Evolutionary conservation across 2,797 vertebrate species (phyloP).

Genomic region (Pteronotus mesoamericanus): DNA sequence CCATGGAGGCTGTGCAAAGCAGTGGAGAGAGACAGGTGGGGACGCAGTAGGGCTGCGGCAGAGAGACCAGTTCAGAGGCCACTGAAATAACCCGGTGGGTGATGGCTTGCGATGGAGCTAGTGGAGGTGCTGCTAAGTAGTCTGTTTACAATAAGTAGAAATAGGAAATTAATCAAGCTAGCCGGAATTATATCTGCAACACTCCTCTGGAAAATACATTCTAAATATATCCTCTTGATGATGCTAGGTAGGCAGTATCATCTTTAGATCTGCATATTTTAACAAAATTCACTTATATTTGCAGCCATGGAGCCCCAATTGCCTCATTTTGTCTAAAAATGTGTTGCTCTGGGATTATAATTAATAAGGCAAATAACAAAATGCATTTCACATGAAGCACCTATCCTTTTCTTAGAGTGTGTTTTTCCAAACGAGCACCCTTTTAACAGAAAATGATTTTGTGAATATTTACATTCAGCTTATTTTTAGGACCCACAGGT

Average conservation of each 20-base stretch:
- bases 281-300: background rate
- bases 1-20: background rate
- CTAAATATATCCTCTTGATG: background rate
- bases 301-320: background rate
- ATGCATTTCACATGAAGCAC: background rate
- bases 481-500: constrained; percentile 21
- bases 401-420: background rate
- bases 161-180: background rate
- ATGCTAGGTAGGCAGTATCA: background rate
- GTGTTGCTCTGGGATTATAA: background rate
- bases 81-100: background rate
- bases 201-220: background rate
- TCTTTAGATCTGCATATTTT: background rate
- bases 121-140: background rate
- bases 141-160: background rate
- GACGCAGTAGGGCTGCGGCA: background rate
- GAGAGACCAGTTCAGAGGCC: background rate
- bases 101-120: accelerated
- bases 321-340: constrained; percentile 2
- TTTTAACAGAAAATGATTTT: constrained; percentile 34
- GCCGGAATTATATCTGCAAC: background rate
- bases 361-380: constrained; percentile 12
- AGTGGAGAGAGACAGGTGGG: background rate
- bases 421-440: background rate
- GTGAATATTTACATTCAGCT: background rate